These are phyloP conservation scores for Natrix natrix DNA, from an alignment of 2,797 vertebrate genomes.

Conservation along the genomic window DNA sequence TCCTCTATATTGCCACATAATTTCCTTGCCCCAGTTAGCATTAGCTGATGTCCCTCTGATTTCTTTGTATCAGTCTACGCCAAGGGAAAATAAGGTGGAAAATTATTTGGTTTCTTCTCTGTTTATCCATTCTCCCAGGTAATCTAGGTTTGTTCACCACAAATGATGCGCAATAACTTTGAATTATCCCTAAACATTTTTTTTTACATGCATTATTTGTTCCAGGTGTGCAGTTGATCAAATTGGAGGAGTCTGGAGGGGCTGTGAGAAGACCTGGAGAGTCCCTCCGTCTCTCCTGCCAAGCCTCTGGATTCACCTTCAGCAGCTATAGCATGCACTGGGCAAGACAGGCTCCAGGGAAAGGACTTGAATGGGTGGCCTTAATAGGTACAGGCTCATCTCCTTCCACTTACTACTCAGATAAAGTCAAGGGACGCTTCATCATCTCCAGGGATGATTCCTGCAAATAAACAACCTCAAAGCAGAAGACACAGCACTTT, in stretches of 20 bases:
- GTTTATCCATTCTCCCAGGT: not conserved
- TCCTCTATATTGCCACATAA: not conserved
- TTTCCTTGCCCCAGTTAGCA: not conserved
- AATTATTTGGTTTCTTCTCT: not conserved
- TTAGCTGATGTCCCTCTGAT: not conserved
- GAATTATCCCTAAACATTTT: not conserved
- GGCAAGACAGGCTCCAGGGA: not conserved
- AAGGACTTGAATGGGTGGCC: constrained; percentile 12
- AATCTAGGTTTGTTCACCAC: not conserved
- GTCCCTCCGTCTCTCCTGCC: not conserved
- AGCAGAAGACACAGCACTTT: constrained; percentile 37
- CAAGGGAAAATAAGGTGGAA: not conserved
- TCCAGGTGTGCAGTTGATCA: not conserved
- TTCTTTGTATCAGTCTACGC: not conserved
- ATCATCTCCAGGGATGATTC: constrained; percentile 57
- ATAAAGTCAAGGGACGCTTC: constrained; percentile 27
- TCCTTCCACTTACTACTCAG: not conserved
- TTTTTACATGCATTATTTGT: not conserved
- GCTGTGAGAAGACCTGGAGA: not conserved
- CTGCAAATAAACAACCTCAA: constrained; percentile 46
- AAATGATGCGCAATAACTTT: not conserved
- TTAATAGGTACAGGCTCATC: not conserved
- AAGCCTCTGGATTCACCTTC: not conserved
- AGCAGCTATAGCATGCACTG: accelerated
- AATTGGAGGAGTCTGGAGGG: not conserved